A percentile compares a stretch with the other conserved stretches of the same genome.
phyloP scores from a whole-genome alignment of 2,797 vertebrate species.

The Taeniopygia guttata region DNA sequence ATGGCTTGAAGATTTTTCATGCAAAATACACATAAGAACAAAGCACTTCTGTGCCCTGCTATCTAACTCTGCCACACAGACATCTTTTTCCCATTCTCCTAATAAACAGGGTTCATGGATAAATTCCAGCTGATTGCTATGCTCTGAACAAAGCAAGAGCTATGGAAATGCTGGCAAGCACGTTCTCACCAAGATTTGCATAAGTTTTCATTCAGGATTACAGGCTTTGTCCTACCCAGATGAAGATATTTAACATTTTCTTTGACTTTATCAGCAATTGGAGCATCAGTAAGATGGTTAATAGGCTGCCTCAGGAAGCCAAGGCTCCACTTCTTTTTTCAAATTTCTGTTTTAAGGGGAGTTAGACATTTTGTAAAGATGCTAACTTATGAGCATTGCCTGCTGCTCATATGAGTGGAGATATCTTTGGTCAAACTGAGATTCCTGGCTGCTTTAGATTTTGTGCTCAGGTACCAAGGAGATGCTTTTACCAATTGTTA shows the following conservation, averaged over 20 bases:
- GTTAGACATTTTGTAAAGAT: not conserved
- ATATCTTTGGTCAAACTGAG: not conserved
- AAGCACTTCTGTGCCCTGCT: not conserved
- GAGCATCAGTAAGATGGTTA: not conserved
- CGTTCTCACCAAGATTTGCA: not conserved
- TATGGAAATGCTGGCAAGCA: not conserved
- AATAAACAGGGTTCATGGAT: not conserved
- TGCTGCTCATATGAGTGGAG: not conserved
- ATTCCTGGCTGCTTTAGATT: not conserved
- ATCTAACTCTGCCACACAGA: not conserved
- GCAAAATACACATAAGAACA: fast-evolving
- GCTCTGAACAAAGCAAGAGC: not conserved
- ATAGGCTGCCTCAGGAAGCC: not conserved
- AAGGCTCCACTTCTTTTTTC: not conserved
- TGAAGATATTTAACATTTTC: constrained; percentile 3
- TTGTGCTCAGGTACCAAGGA: not conserved
- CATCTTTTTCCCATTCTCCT: constrained; percentile 5
- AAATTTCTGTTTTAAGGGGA: not conserved
- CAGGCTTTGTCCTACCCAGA: not conserved
- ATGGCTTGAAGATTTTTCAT: not conserved
- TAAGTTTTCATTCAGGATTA: constrained; percentile 6
- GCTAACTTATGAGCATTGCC: not conserved
- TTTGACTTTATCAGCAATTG: not conserved
- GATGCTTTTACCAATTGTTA: not conserved
- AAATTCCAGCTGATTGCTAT: not conserved